Evolutionary conservation across 2,888 invertebrate species (phyloP).

Genomic region (Meliscaeva auricollis): DNA sequence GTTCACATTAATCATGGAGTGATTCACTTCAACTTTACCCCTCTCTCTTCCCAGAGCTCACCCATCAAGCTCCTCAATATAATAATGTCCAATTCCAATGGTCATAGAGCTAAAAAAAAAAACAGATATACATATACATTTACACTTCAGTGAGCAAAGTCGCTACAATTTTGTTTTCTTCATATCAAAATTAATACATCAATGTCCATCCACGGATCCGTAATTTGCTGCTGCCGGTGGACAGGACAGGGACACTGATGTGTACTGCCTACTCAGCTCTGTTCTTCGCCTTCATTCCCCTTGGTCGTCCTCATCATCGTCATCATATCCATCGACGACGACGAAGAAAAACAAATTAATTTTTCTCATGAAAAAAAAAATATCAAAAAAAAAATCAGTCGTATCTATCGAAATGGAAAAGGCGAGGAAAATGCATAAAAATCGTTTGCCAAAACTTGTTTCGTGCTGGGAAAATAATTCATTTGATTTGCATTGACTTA

Average conservation of each 20-base stretch:
- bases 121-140: background rate
- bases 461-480: conserved; percentile 51
- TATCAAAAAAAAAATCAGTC: background rate
- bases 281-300: background rate
- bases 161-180: conserved; percentile 33
- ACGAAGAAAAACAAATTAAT: conserved; percentile 51
- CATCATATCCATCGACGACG: conserved; percentile 9
- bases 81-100: conserved; percentile 24
- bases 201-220: conserved; percentile 62
- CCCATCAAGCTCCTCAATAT: background rate
- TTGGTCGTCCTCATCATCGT: background rate
- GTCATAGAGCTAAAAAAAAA: background rate
- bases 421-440: conserved; percentile 36
- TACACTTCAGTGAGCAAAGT: conserved; percentile 31
- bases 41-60: background rate
- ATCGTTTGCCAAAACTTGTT: conserved; percentile 62
- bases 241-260: conserved; percentile 9
- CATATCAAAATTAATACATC: conserved; percentile 56
- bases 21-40: conserved; percentile 25
- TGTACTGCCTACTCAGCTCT: background rate
- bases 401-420: conserved; percentile 16
- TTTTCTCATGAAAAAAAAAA: conserved; percentile 37
- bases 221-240: conserved; percentile 41
- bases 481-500: conserved; percentile 53
- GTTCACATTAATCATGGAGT: conserved; percentile 42